Base-by-base conservation (phyloP, 2,797 vertebrate genomes). In the Fundulus diaphanus region DNA sequence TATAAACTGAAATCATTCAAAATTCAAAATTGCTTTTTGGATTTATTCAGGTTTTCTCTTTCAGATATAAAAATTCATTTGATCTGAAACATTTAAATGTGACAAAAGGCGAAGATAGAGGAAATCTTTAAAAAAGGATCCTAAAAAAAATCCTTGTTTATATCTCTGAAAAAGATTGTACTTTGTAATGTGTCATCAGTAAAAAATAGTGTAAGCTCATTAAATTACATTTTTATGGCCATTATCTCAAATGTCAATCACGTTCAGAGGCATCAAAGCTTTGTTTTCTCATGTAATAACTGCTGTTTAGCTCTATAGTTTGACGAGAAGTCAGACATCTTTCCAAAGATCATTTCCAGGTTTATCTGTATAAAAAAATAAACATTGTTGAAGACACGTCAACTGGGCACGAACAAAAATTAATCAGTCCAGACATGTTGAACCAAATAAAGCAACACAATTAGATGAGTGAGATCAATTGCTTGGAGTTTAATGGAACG, bases 361-460 rank as follows among this genome's bases (percentile, higher is more conserved):
- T 44, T 5, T 49, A 5, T 72, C 24, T 51, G 8, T 63, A 37
- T 24, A 2, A 8, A 8, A 4, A 46, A n/a, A n/a, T n/a, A 35
- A 22, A 61, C 15, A 35, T 35, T 61, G 15, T 61, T 4, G 65
- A 74, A 82, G 78, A 65, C n/a, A 70, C 83, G 70, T 68, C 46
- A 49, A 51, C 3, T 29, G 56, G 44, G 42, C 44, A 70, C 33
- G 9, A 65, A 87, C 73, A 83, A 76, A 84, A 81, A 54, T 7
- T 37, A 76, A 90, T 88, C 24, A 46, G 91, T 82, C 80, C 79
- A 82, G 88, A 91, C 92, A 70, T 91, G 91, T 73, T 78, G 67
- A 75, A 73, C 70, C 61, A 74, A 83, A 82, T 82, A 80, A 74
- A 78, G 80, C 77, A 92, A 90, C 84, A 85, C 88, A 91, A 92